These are phyloP conservation scores for Mesorhabditis sp. DNA, from an alignment of 2,888 invertebrate species.

Conservation along the genomic window DNA sequence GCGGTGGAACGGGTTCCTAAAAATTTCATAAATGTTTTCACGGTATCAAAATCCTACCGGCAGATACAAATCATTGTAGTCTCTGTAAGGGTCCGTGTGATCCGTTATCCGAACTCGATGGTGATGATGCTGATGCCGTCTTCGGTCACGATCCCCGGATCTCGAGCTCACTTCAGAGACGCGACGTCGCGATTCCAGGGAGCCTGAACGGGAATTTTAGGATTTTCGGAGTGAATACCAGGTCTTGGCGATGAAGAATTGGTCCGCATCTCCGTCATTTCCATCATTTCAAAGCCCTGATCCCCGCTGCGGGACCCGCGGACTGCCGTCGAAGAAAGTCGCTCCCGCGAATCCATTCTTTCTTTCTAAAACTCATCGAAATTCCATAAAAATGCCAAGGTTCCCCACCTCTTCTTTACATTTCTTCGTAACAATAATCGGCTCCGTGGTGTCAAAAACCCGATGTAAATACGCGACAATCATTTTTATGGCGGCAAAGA, in stretches of 20 bases:
- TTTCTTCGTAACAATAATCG: constrained; percentile 37
- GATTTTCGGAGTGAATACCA: background rate
- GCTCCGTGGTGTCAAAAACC: constrained; percentile 52
- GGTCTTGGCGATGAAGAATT: constrained; percentile 6
- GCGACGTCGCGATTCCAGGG: background rate
- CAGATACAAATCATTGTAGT: background rate
- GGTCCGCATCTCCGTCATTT: constrained; percentile 24
- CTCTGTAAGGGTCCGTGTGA: background rate
- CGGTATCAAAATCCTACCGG: background rate
- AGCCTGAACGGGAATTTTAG: background rate
- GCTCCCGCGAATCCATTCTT: background rate
- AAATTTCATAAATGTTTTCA: no score
- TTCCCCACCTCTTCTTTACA: constrained; percentile 16
- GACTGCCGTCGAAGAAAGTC: background rate
- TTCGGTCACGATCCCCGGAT: background rate
- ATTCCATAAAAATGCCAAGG: constrained; percentile 1
- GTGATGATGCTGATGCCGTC: background rate
- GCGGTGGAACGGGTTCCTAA: no score
- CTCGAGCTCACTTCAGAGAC: background rate
- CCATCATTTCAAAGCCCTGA: constrained; percentile 29
- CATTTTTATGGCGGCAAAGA: constrained; percentile 17
- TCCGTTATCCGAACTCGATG: background rate
- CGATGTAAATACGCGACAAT: constrained; percentile 48
- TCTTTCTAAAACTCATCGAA: background rate
- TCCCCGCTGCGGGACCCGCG: constrained; percentile 7